These are phyloP conservation scores for Cephalopholis sonnerati DNA, from an alignment of 2,113 vertebrate species.

Conservation along the genomic window DNA sequence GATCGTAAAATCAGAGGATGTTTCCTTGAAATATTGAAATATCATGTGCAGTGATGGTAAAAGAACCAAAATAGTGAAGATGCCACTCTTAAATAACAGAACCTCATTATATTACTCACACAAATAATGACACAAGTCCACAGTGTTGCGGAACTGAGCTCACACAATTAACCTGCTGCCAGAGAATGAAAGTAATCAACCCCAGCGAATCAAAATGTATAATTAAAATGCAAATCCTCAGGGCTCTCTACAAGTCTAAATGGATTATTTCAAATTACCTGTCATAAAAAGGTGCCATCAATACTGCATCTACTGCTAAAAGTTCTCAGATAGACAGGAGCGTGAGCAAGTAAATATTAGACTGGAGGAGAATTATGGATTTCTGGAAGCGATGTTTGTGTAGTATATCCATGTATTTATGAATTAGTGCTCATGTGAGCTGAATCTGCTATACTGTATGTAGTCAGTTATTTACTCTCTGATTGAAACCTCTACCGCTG, in stretches of 20 bases:
- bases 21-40: background rate
- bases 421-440: background rate
- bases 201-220: constrained; percentile 72
- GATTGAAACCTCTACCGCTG: background rate
- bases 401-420: constrained; percentile 12
- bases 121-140: constrained; percentile 69
- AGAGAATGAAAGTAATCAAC: constrained; percentile 78
- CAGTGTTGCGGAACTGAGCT: constrained; percentile 62
- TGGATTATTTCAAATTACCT: constrained; percentile 75
- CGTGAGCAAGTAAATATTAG: constrained; percentile 20
- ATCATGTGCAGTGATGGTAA: background rate
- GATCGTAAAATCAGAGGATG: background rate
- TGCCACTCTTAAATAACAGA: constrained; percentile 32
- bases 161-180: constrained; percentile 82
- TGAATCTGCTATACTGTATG: constrained; percentile 5
- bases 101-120: constrained; percentile 63
- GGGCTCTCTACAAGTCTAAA: constrained; percentile 61
- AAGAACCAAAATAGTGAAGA: constrained; percentile 14
- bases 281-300: constrained; percentile 68
- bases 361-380: background rate
- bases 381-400: constrained; percentile 11
- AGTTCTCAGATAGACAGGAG: constrained; percentile 6
- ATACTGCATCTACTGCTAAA: constrained; percentile 55
- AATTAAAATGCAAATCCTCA: constrained; percentile 81
- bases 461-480: constrained; percentile 1